Percentiles rank a stretch among this genome's conserved stretches.
Conservation (phyloP, 2,113 vertebrate species). For the Varanus salvator region DNA sequence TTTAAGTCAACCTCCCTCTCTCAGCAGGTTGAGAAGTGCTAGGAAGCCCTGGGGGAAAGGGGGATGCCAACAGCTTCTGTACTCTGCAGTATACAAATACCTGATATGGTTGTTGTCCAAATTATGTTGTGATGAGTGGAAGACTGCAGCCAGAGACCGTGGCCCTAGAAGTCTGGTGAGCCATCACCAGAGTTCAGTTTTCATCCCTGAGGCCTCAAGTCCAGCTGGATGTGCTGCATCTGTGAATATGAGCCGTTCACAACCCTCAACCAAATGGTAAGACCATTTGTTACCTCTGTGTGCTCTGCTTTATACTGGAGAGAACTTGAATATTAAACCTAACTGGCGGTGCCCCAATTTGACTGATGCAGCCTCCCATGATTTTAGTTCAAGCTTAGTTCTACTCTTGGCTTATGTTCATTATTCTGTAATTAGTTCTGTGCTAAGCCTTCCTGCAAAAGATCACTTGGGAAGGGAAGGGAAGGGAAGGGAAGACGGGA, state of each 20-base stretch:
- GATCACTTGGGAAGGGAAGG: background rate
- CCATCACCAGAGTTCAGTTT: background rate
- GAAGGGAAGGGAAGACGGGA: background rate
- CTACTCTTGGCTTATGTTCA: background rate
- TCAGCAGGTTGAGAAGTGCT: too few relatives aligned
- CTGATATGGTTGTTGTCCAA: too few relatives aligned
- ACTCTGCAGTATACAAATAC: too few relatives aligned
- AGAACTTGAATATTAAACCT: background rate
- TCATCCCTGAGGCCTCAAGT: background rate
- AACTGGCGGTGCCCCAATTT: background rate
- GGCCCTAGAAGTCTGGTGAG: too few relatives aligned
- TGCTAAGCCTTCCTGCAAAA: background rate
- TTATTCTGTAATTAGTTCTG: slow-evolving; percentile 1
- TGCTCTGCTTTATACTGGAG: too few relatives aligned
- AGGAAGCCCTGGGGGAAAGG: too few relatives aligned
- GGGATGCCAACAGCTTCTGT: too few relatives aligned
- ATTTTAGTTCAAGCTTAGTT: background rate
- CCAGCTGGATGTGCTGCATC: background rate
- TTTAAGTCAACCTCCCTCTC: too few relatives aligned
- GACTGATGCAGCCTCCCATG: background rate
- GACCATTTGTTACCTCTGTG: background rate
- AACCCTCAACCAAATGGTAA: background rate
- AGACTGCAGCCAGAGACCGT: too few relatives aligned
- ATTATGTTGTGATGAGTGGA: too few relatives aligned
- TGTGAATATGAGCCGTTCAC: background rate